Percentiles rank a stretch among this genome's conserved stretches.
phyloP scores from a whole-genome alignment of 1,140 invertebrate genomes.

The Trinorchestia longiramus region DNA sequence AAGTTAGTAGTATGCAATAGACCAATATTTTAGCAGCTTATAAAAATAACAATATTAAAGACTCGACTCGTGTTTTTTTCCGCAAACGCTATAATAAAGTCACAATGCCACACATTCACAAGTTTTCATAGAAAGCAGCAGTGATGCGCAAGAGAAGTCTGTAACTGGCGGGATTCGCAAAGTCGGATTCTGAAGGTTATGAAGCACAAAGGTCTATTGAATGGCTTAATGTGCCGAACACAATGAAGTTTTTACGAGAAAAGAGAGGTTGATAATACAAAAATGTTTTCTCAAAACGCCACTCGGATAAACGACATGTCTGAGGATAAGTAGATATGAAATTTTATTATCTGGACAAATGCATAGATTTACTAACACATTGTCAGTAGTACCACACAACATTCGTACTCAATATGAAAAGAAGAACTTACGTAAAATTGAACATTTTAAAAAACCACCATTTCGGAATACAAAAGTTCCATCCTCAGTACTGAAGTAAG shows the following conservation, averaged over 20 bases:
- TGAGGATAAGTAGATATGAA: no score
- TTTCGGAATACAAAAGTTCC: no score
- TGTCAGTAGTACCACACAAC: no score
- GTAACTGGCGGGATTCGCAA: not conserved
- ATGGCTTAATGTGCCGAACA: not conserved
- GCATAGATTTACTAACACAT: no score
- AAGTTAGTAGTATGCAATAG: not conserved
- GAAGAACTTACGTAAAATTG: no score
- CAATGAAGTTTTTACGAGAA: not conserved
- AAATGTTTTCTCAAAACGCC: no score
- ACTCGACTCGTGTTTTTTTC: not conserved
- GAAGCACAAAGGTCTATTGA: not conserved
- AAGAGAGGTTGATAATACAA: not conserved
- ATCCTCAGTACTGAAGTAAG: no score
- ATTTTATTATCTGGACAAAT: no score
- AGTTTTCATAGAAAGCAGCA: not conserved
- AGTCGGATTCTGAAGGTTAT: not conserved
- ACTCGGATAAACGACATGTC: no score
- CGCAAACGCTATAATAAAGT: not conserved
- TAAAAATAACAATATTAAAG: not conserved
- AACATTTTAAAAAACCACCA: no score
- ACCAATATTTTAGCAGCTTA: not conserved
- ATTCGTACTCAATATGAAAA: no score
- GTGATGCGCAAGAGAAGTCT: not conserved
- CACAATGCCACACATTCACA: not conserved